A percentile compares a stretch with the other conserved stretches of the same genome.
phyloP scores from a whole-genome alignment of 2,888 invertebrate genomes.

The Dryomyza anilis region DNA sequence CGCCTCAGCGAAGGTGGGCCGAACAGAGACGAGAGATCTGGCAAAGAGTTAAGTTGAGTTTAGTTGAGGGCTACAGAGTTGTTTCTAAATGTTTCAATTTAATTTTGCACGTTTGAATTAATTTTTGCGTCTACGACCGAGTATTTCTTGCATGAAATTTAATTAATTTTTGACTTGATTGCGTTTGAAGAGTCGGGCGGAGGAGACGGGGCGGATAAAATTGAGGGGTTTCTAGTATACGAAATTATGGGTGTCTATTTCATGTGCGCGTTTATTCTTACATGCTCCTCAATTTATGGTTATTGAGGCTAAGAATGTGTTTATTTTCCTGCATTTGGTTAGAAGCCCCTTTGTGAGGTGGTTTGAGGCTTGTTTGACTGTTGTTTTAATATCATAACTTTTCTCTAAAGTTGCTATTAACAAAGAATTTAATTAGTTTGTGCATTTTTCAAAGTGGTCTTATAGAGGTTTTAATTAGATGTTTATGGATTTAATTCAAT shows the following conservation, averaged over 20 bases:
- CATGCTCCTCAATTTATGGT: conserved; percentile 43
- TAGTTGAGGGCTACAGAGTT: too few species aligned
- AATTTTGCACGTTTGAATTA: conserved; percentile 35
- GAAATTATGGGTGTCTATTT: too few species aligned
- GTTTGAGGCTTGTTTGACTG: background rate
- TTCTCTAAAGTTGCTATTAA: conserved; percentile 31
- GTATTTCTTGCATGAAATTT: conserved; percentile 45
- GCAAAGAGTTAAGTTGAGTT: too few species aligned
- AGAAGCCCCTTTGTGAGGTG: background rate
- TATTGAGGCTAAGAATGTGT: conserved; percentile 39
- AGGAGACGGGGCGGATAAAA: background rate
- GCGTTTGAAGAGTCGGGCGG: conserved; percentile 48
- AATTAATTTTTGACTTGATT: conserved; percentile 60
- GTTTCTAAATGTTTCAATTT: conserved; percentile 35
- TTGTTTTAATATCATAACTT: conserved; percentile 1
- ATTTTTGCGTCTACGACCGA: conserved; percentile 43
- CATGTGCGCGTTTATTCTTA: background rate
- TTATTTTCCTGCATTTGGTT: background rate
- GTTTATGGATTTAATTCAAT: too few species aligned
- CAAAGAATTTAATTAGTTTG: conserved; percentile 35
- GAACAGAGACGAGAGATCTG: too few species aligned
- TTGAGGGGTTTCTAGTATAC: too few species aligned
- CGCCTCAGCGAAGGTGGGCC: too few species aligned
- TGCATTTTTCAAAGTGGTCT: too few species aligned
- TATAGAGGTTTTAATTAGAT: too few species aligned